Evolutionary conservation across 2,797 vertebrate species (phyloP), one percentile per base, ranked within the genome.

Genomic region (Arctocebus calabarensis): DNA sequence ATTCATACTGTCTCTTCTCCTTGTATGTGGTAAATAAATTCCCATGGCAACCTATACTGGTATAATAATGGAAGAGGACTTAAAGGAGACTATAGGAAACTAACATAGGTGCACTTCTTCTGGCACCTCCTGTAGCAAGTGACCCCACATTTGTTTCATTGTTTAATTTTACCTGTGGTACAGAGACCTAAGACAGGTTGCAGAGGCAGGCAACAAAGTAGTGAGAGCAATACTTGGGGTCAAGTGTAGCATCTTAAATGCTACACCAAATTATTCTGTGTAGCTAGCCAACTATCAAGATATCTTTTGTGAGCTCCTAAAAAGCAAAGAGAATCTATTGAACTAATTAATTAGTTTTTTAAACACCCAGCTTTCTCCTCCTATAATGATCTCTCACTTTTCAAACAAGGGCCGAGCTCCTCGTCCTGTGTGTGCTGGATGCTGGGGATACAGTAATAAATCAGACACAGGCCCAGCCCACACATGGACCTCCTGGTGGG

Each of bases 371-470:
- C 1, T 94, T 87, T 88, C 34, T 48, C 25, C 57, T 87, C 32
- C 57, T 70, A 27, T 85, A 90, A 94, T 77, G 27, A 92, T 74
- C 48, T n/a, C 83, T 73, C 64, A 55, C 90, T 93, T 84, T 73
- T 71, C 55, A 75, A 85, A 90, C 4, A 6, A 57, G 84, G 71
- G 27, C 40, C 81, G 45, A 81, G 68, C 43, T 43, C 29, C 77
- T 95, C 1, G 2, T 25, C 27, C 34, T 79, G 27, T 25, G 68
- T 45, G 23, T 85, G 37, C 29, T 48, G 64, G 29, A 32, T 79
- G 43, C 37, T 94, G 37, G 62, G 5, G 32, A 88, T 79, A 57
- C 8, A 81, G 62, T 0, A 2, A 84, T 68, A 96, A 91, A 77
- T 93, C 48, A 90, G 48, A 64, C 32, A 89, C 3, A 64, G 73